Evolutionary conservation across 2,113 vertebrate genomes (phyloP), one percentile per base, ranked within the genome.

Genomic region (Phasianus colchicus): DNA sequence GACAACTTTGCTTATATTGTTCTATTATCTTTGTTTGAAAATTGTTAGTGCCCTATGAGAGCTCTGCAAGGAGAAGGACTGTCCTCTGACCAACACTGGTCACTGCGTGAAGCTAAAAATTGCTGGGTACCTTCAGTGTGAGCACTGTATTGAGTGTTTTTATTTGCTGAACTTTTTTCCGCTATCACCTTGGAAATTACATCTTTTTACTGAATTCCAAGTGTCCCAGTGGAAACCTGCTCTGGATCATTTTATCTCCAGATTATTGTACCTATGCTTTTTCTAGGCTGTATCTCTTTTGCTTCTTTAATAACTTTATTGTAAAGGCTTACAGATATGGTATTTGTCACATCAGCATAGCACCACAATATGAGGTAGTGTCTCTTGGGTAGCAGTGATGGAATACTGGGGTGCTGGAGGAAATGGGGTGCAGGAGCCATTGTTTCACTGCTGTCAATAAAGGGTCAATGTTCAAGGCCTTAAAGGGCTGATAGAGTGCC

Each of bases 401-500:
- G 61, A 70, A 83, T 60, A 72, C 8, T 1, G 5, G 42, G 34
- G 29, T 0, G 3, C 47, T 54, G 72, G 64, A 88, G 30, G 57
- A 91, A 88, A 88, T 22, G 38, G 9, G 36, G 55, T 60, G 55
- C 61, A 63, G 10, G n/a, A 60, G 67, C 43, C 22, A 36, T 60
- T 91, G n/a, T 77, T 91, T 94, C 21, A 40, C 27, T 48, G 17
- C 57, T 88, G 47, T 83, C 83, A 89, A 45, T 83, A 92, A 93
- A 88, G 76, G 52, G 88, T 91, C 89, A 93, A 61, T 60, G 43
- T 40, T 91, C 40, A 78, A 91, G 83, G 76, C 95, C 81, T 83
- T 81, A 86, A 42, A 91, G 24, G 43, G 65, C 61, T 92, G 88
- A 89, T 15, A 61, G 67, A 64, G 67, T 95, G 96, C 94, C 92